A percentile compares a stretch with the other conserved stretches of the same genome.
Conservation (phyloP, 2,113 vertebrate genomes). For the Cavia aperea region DNA sequence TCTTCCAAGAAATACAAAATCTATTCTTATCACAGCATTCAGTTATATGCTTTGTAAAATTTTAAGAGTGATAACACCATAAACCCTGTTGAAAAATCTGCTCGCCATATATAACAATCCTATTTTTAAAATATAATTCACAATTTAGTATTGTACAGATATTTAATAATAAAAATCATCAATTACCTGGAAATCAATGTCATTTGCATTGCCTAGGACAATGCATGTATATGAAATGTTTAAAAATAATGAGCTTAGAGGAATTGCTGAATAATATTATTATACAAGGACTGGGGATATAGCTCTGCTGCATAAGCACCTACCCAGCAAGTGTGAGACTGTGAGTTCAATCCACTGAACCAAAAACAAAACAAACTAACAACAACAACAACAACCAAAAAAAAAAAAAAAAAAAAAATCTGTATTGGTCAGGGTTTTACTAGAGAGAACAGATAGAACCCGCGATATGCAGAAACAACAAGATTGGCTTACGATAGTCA, state of each 20-base stretch:
- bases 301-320: too few relatives aligned
- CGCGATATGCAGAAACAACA: too few relatives aligned
- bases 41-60: neutral
- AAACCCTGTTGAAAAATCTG: neutral
- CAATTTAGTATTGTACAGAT: neutral
- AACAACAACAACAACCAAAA: too few relatives aligned
- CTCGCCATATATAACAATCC: neutral
- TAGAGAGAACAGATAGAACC: too few relatives aligned
- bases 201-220: neutral
- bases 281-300: too few relatives aligned
- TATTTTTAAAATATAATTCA: neutral
- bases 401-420: too few relatives aligned
- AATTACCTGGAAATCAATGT: neutral
- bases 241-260: neutral
- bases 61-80: neutral
- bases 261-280: constrained; percentile 1
- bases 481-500: too few relatives aligned
- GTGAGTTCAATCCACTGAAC: too few relatives aligned
- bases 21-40: neutral
- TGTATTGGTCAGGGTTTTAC: too few relatives aligned
- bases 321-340: too few relatives aligned
- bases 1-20: neutral
- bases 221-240: neutral
- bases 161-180: neutral
- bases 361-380: too few relatives aligned